Base-by-base conservation (phyloP, 2,113 vertebrate genomes). In the Eupsittula cactorum region DNA sequence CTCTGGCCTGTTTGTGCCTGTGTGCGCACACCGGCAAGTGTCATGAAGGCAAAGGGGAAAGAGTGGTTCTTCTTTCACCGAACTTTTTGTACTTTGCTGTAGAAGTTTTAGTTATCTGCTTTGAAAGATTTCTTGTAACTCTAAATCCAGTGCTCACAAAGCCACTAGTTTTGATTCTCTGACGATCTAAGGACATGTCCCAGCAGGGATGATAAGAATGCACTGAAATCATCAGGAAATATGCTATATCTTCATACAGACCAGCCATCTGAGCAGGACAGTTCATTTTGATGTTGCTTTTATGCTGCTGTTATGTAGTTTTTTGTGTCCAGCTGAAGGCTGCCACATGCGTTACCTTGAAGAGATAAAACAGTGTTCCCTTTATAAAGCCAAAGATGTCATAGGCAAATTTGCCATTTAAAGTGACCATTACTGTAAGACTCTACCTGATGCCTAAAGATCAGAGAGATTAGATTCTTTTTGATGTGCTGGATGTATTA, bases 11-110 rank as follows among this genome's bases (percentile, higher is more conserved):
- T 80, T 33, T 3, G 39, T 69, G 64, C 37, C 68, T 8, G 80
- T 42, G 7, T 1, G 1, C 21, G 3, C 5, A 0, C 35, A 21
- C 31, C 0, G 3, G 9, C 16, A 41, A 16, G 7, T 10, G 33
- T 50, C 25, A 23, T 21, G 35, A 42, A 46, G 18, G 41, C 46
- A 47, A 28, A 80, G 28, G 16, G n/a, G 18, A 41, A 49, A 59
- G 49, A 42, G 41, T 29, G 23, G 13, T 59, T 94, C 42, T 47
- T 70, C 52, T 82, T 75, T 37, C 37, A 82, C 63, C 49, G 55
- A 28, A 10, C 53, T 42, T 44, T 27, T 13, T 47, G 28, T 86
- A 49, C 64, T 52, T 90, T 1, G 0, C 41, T 63, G 0, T 10
- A 39, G n/a, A 81, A 41, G 28, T 23, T 64, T 25, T 47, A 60